Base-by-base conservation (phyloP, 2,113 vertebrate genomes). In the Trematomus loennbergii region DNA sequence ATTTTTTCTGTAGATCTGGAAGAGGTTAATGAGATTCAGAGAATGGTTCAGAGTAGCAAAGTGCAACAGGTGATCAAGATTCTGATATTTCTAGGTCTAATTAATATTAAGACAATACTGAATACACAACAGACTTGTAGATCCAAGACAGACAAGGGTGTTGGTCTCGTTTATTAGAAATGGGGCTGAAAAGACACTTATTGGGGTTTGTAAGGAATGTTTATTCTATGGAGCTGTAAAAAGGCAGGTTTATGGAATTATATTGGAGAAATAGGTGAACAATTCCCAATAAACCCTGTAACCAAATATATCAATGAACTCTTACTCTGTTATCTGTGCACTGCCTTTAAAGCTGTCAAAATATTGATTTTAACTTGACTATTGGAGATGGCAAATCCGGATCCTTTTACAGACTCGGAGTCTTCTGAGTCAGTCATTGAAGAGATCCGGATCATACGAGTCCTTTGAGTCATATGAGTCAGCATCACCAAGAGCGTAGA, bases 271-370 rank as follows among this genome's bases (percentile, higher is more conserved):
- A 62, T 10, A 1, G 1, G 18, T 57, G 59, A 25, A 75, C 40
- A 53, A 20, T 18, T 15, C 5, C 9, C 40, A 9, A 46, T 40
- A 62, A 52, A 58, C 50, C 16, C 9, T 2, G 33, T 69, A 17
- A n/a, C 2, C 49, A 8, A 46, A 74, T 48, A 18, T 45, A 16
- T 75, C 20, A 0, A 40, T 60, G 25, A 61, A 54, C 64, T 63
- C n/a, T 43, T 2, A 17, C 25, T 6, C 12, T 63, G 16, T 61
- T 59, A 69, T 77, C 64, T 65, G 58, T 17, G 20, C 12, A 36
- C 17, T 52, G 59, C 49, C 18, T 78, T 53, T 64, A 43, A 65
- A 25, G 18, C 53, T 69, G 66, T 83, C 67, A 65, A 69, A 76
- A 75, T 71, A 73, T 67, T 22, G 54, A 69, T 70, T 22, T 22